Evolutionary conservation across 2,113 vertebrate genomes (phyloP), one percentile per base, ranked within the genome.

Genomic region (Monarcha castaneiventris): DNA sequence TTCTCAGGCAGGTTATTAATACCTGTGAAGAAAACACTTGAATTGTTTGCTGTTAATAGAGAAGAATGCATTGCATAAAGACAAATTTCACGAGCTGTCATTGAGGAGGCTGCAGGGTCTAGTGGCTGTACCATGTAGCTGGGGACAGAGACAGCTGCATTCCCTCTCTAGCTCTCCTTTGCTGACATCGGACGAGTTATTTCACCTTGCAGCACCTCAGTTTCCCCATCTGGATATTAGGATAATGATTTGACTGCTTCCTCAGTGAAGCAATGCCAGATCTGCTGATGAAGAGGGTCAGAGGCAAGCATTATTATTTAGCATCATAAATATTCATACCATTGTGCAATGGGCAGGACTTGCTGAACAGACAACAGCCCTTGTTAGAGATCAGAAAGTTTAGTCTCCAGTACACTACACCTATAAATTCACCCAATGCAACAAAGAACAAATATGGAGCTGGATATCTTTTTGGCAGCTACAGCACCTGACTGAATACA

Each of bases 1-100:
- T 98, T 98, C 90, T 95, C 83, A 21, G 80, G 82, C 64, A 92
- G 63, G 92, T 74, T 97, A 32, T 93, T 92, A 87, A 86, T 74
- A 87, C 93, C 79, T 83, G 92, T 30, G 90, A 97, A 96, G 94
- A 95, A 97, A 96, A 95, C 67, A 90, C 87, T 83, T 55, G 10
- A 63, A 85, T 83, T 89, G 72, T 90, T 97, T 82, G 27, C 91
- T 97, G 93, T 73, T 94, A 69, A 73, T 79, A 87, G 78, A 69
- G 94, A 76, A 96, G 94, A 96, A 74, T 66, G 77, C 52, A 44
- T 58, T 83, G 80, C 29, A 43, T 62, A 87, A 83, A 84, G 74
- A 55, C 32, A 15, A 25, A 33, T 75, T 76, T 84, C 19, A 23
- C 56, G 44, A 71, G 54, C 26, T 59, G 37, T 32, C 73, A 32